phyloP scores from a whole-genome alignment of 2,797 vertebrate genomes.

The Enteromius anoplus region DNA sequence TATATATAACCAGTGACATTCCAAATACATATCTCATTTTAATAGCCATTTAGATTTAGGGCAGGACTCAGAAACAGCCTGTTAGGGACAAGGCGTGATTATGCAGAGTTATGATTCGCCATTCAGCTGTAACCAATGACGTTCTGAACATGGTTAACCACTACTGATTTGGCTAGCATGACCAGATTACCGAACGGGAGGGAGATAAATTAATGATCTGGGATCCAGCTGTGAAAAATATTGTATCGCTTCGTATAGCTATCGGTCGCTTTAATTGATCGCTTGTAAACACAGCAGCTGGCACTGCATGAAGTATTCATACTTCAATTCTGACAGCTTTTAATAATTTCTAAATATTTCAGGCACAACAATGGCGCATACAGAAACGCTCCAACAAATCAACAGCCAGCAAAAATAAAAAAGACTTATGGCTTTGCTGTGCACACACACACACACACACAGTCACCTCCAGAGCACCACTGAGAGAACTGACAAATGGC shows the following conservation, averaged over 20 bases:
- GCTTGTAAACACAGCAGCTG: conserved; percentile 66
- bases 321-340: conserved; percentile 67
- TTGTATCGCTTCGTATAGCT: conserved; percentile 51
- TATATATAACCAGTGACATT: background rate
- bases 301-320: conserved; percentile 67
- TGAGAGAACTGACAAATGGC: conserved; percentile 59
- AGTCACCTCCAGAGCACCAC: conserved; percentile 41
- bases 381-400: conserved; percentile 62
- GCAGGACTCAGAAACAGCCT: conserved; percentile 35
- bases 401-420: conserved; percentile 63
- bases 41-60: conserved; percentile 35
- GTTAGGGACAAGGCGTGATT: conserved; percentile 32
- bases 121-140: conserved; percentile 20
- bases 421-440: conserved; percentile 59
- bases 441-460: conserved; percentile 5
- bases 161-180: conserved; percentile 44
- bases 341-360: conserved; percentile 69
- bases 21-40: conserved; percentile 21
- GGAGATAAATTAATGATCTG: conserved; percentile 53
- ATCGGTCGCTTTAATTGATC: conserved; percentile 66
- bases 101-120: conserved; percentile 37
- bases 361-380: conserved; percentile 60
- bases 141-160: conserved; percentile 20
- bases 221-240: conserved; percentile 57
- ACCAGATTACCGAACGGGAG: conserved; percentile 53